Evolutionary conservation across 2,113 vertebrate species (phyloP).

Genomic region (Misgurnus anguillicaudatus): DNA sequence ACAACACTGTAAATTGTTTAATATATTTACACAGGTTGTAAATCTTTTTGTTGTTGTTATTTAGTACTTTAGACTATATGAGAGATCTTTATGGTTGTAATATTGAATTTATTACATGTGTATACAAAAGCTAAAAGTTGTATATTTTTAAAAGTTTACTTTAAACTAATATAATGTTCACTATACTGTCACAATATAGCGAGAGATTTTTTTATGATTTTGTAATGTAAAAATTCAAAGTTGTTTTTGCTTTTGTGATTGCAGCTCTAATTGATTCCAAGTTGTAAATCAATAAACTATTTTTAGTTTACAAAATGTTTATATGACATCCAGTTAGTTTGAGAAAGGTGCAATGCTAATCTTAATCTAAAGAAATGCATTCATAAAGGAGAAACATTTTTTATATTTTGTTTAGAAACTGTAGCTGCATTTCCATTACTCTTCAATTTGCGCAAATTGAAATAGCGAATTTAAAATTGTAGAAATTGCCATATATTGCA

Average conservation of each 20-base stretch:
- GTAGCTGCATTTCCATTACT: too few relatives aligned
- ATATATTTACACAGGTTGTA: constrained; percentile 29
- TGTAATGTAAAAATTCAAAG: constrained; percentile 46
- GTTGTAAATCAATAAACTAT: constrained; percentile 73
- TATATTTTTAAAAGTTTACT: constrained; percentile 62
- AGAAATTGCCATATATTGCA: too few relatives aligned
- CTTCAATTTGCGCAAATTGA: too few relatives aligned
- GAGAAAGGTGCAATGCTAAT: neutral
- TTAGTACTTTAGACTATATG: constrained; percentile 27
- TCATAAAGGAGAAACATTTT: neutral
- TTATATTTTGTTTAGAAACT: neutral
- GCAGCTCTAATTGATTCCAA: constrained; percentile 55
- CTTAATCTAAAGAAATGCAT: neutral
- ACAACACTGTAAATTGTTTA: constrained; percentile 8
- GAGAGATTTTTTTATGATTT: constrained; percentile 57
- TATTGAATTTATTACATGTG: neutral
- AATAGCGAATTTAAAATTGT: too few relatives aligned
- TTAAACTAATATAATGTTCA: constrained; percentile 11
- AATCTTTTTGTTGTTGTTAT: constrained; percentile 10
- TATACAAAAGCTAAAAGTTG: constrained; percentile 49
- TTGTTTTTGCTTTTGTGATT: constrained; percentile 50
- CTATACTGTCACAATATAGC: constrained; percentile 42
- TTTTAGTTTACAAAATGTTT: constrained; percentile 54
- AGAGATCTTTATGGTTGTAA: neutral
- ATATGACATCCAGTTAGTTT: constrained; percentile 46